A percentile compares a stretch with the other conserved stretches of the same genome.
phyloP scores from a whole-genome alignment of 2,113 vertebrate species.

The Calyptommatus sinebrachiatus region DNA sequence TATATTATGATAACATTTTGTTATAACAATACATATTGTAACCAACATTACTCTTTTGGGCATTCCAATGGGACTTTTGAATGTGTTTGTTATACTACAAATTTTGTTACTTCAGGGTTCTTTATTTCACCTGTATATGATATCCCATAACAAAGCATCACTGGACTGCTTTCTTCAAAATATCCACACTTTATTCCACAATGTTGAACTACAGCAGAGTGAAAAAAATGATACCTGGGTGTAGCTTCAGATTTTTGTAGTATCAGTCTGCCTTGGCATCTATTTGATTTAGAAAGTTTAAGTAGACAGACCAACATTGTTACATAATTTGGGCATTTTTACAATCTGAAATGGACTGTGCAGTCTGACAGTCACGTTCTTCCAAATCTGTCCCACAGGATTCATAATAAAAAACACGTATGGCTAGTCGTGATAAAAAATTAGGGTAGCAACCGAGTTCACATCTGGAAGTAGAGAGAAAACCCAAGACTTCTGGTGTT shows the following conservation, averaged over 20 bases:
- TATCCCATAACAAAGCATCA: too few species aligned
- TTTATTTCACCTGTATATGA: too few species aligned
- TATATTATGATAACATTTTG: too few species aligned
- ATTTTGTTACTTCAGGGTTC: too few species aligned
- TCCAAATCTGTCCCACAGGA: not conserved
- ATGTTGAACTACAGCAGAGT: too few species aligned
- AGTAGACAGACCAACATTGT: not conserved
- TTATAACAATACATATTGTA: too few species aligned
- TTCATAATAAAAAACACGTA: constrained; percentile 15
- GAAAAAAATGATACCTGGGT: too few species aligned
- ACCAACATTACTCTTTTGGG: too few species aligned
- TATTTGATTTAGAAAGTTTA: not conserved
- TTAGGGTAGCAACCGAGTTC: constrained; percentile 27
- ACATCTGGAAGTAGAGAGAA: constrained; percentile 32
- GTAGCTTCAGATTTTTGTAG: not conserved
- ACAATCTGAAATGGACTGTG: accelerated
- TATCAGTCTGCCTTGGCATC: not conserved
- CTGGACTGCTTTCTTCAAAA: too few species aligned
- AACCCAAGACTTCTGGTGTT: constrained; percentile 49
- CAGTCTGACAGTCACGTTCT: accelerated
- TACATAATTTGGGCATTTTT: not conserved
- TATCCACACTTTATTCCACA: too few species aligned
- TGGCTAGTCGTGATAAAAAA: constrained; percentile 14
- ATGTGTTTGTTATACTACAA: too few species aligned
- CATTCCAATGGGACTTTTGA: too few species aligned